Evolutionary conservation across 2,113 vertebrate species (phyloP), one percentile per base, ranked within the genome.

Genomic region (Larimichthys polyactis): DNA sequence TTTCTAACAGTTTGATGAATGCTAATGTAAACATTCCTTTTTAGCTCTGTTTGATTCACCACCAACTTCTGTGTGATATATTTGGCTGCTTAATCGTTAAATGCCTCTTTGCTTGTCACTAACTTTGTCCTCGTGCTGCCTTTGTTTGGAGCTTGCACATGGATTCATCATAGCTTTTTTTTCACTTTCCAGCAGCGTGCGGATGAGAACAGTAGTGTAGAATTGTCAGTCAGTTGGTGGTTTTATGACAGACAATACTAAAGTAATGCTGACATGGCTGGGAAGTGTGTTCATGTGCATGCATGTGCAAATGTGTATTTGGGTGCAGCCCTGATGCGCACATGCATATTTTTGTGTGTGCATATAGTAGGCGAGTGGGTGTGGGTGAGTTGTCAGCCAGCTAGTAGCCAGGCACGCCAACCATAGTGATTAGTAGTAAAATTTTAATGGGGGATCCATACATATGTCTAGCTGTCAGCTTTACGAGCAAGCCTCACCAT

Each of bases 391-490:
- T 40, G 14, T 79, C 70, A 90, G 82, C 74, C 82, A 79, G 75
- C 78, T 48, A 84, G 75, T 70, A 71, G 73, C 80, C 71, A 73
- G 80, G 82, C 74, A 77, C 77, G 77, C 75, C 85, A 85, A 91
- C 90, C 90, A 90, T 85, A 90, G 90, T 94, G 93, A 94, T 94
- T 93, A 93, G 93, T 91, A 93, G 89, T 94, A 93, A 94, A 93
- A 90, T 87, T 89, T 92, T 93, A 92, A 93, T 88, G 90, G 89
- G 83, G 86, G 90, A 90, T 92, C 90, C 79, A 93, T 93, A 93
- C 92, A 91, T 94, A 93, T 90, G 92, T 92, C 92, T 93, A 79
- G 82, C 88, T 92, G 91, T 92, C 92, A 93, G 86, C 85, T 93
- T 94, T 94, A 94, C 59, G 90, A 91, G 86, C 84, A 20, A 69